Percentiles rank a stretch among this genome's conserved stretches.
Conservation (phyloP, 2,113 vertebrate species). For the Crocuta crocuta region DNA sequence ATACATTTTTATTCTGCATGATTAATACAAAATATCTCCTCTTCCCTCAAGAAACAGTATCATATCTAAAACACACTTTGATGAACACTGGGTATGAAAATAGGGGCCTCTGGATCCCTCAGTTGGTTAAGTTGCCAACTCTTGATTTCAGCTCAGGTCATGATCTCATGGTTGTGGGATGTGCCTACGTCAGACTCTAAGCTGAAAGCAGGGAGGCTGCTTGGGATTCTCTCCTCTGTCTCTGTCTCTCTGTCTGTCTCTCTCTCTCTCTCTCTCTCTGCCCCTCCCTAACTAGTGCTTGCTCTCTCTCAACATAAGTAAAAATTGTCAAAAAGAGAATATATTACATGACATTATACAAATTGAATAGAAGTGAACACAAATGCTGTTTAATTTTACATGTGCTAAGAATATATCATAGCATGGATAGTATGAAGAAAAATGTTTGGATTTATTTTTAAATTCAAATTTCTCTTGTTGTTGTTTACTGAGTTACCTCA, state of each 20-base stretch:
- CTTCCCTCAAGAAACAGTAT: constrained; percentile 1
- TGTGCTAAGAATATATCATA: constrained; percentile 4
- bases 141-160: too few relatives aligned
- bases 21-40: constrained; percentile 46
- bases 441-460: neutral
- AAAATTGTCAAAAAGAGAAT: too few relatives aligned
- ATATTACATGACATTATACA: neutral
- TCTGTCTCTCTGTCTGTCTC: too few relatives aligned
- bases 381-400: neutral
- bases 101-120: too few relatives aligned
- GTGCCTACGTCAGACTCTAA: too few relatives aligned
- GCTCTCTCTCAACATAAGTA: too few relatives aligned
- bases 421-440: neutral
- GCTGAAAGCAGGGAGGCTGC: too few relatives aligned
- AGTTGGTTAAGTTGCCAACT: too few relatives aligned
- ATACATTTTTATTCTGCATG: constrained; percentile 7
- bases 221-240: too few relatives aligned
- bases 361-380: neutral
- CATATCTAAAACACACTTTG: constrained; percentile 31
- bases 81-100: constrained; percentile 25
- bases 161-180: too few relatives aligned
- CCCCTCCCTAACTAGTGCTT: too few relatives aligned
- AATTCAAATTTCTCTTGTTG: constrained; percentile 49
- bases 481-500: neutral
- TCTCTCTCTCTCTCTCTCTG: too few relatives aligned